A percentile compares a stretch with the other conserved stretches of the same genome.
Conservation (phyloP, 92 coral and sea anemone species). For the Parazoanthus atlanticus region DNA sequence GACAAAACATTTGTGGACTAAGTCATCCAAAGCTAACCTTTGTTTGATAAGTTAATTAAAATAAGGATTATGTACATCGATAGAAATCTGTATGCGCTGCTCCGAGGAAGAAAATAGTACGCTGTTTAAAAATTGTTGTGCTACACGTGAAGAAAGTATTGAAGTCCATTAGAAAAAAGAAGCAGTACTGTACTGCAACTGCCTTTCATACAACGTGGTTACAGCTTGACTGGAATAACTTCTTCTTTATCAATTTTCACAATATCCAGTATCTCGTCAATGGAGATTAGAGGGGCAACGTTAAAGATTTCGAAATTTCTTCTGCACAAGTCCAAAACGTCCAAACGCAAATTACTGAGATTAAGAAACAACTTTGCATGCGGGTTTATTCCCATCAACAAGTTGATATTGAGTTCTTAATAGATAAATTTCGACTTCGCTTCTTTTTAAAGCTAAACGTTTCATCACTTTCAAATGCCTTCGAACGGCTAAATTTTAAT, state of each 20-base stretch:
- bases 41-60: neutral
- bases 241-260: no score
- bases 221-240: neutral
- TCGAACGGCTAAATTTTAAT: neutral
- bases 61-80: neutral
- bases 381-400: neutral
- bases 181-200: no score
- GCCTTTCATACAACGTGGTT: no score
- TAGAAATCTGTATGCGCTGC: neutral
- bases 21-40: neutral
- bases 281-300: no score
- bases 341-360: neutral
- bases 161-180: neutral
- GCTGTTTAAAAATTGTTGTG: neutral
- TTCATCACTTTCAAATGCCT: no score
- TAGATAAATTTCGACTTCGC: no score
- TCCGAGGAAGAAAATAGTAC: neutral
- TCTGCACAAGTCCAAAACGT: neutral
- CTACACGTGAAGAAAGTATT: no score
- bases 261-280: no score
- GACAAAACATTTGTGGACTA: neutral
- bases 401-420: neutral
- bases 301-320: neutral
- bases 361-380: neutral
- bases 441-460: no score